These are phyloP conservation scores for Mesoclemmys tuberculata DNA, from an alignment of 2,113 vertebrate genomes.

Conservation along the genomic window DNA sequence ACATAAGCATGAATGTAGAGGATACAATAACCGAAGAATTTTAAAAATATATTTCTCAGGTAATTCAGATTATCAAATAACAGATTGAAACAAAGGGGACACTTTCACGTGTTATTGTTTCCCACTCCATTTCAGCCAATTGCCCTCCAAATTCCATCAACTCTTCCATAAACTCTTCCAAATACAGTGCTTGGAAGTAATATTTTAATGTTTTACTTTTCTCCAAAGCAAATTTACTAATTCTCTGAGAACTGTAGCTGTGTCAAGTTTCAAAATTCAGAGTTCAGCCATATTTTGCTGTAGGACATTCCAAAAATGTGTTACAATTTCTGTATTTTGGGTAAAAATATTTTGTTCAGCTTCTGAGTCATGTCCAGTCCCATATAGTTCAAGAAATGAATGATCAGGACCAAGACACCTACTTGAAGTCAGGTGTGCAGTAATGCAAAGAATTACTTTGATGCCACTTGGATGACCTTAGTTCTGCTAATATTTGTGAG, in stretches of 20 bases:
- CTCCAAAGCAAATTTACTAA: not conserved
- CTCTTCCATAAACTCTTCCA: not conserved
- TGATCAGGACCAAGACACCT: not conserved
- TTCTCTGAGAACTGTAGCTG: not conserved
- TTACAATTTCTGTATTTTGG: not conserved
- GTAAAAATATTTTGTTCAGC: not conserved
- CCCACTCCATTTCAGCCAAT: not conserved
- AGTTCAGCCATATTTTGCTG: not conserved
- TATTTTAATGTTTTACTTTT: not conserved
- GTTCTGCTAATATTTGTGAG: not conserved
- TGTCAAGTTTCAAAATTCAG: not conserved
- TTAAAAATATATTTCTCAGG: not conserved
- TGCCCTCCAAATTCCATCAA: not conserved
- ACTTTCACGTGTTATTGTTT: not conserved
- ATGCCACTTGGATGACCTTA: not conserved
- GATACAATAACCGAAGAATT: not conserved
- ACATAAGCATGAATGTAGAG: not conserved
- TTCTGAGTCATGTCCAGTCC: not conserved
- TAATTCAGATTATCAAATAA: not conserved
- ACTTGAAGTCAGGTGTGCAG: not conserved
- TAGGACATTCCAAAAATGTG: not conserved
- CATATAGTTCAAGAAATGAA: not conserved
- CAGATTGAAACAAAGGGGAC: not conserved
- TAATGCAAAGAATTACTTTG: not conserved
- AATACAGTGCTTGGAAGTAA: not conserved